Evolutionary conservation across 2,113 vertebrate genomes (phyloP), one percentile per base, ranked within the genome.

Genomic region (Tenebrosternarchus preto): DNA sequence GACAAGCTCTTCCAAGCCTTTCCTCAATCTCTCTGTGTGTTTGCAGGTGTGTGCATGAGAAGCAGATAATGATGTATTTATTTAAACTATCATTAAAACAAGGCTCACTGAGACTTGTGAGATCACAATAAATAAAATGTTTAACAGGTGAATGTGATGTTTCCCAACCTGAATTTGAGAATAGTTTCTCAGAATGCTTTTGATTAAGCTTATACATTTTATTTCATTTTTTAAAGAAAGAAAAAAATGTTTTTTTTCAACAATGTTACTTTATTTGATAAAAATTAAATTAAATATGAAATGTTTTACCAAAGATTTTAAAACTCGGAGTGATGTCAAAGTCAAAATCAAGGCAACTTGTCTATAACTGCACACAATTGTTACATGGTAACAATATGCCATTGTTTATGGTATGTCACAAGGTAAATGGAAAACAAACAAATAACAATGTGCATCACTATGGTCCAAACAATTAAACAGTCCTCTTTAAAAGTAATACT

Each of bases 361-460:
- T 29, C 39, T 15, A 67, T 77, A n/a, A 64, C 43, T 29, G 43
- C 17, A 69, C 7, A 22, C 43, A 56, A n/a, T 57, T 70, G 57
- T 63, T 77, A 71, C 39, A 70, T 50, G 50, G 66, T 63, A 77
- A 71, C 59, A 72, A 64, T 61, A n/a, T 56, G 67, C 0, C 25
- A 63, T 63, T 12, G 20, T 5, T 9, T 19, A 50, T 55, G 16
- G 17, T 46, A 50, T 50, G 43, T 50, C 43, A 50, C 43, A 22
- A 60, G 22, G 2, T 11, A 66, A 64, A 12, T 11, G 8, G n/a
- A n/a, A 20, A n/a, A 67, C 9, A 22, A 39, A 68, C 22, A 3
- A 80, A 75, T 61, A 7, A 19, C 17, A 16, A 16, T 29, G 19
- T 29, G 39, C 19, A 36, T 68, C 56, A 50, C 11, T 39, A 64